Evolutionary conservation across 2,113 vertebrate species (phyloP).

Genomic region (Zosterops japonicus): DNA sequence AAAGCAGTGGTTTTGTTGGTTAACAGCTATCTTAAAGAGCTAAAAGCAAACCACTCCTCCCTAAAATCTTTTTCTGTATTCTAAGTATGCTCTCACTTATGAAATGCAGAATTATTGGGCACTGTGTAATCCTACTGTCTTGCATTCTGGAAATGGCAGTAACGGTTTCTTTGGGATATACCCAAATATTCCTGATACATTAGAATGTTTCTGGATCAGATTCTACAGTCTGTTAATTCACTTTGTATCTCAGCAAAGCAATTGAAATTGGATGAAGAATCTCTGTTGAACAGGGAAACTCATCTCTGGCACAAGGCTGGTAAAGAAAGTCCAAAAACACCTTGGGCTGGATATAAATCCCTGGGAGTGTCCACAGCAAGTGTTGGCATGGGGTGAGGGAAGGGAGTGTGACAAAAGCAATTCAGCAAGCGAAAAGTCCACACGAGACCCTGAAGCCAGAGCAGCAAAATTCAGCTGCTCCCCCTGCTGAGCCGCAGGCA

Average conservation of each 20-base stretch:
- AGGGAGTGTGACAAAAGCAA: background rate
- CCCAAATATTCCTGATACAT: slow-evolving; percentile 16
- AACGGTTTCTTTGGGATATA: slow-evolving; percentile 1
- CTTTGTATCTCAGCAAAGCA: background rate
- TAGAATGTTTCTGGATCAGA: background rate
- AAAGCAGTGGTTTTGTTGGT: background rate
- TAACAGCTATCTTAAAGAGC: background rate
- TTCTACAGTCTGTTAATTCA: background rate
- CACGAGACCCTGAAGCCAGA: background rate
- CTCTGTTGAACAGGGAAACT: background rate
- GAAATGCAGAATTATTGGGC: background rate
- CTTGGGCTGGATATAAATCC: background rate
- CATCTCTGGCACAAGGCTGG: background rate
- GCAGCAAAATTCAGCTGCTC: background rate
- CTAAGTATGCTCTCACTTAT: background rate
- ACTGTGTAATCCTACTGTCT: background rate
- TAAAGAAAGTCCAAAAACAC: background rate
- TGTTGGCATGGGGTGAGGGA: background rate
- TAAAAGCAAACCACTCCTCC: background rate
- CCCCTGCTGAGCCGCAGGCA: background rate
- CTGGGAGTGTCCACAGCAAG: background rate
- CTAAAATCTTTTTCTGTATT: background rate
- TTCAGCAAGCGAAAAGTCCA: background rate
- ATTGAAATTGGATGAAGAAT: background rate
- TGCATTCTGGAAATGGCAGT: background rate